These are phyloP conservation scores for Pedionomus torquatus DNA, from an alignment of 2,113 vertebrate species.

Conservation along the genomic window DNA sequence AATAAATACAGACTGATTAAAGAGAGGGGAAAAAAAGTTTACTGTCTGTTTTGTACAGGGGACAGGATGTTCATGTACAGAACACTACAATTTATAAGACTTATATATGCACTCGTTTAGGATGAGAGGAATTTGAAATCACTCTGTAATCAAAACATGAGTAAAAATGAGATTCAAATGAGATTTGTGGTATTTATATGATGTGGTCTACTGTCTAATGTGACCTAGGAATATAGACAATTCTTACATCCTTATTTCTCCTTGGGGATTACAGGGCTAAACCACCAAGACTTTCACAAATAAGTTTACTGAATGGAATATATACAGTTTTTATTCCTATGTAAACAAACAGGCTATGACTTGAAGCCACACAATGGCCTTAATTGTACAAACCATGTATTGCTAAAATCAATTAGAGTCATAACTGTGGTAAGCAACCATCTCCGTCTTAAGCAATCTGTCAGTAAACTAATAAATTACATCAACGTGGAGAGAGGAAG, in stretches of 20 bases:
- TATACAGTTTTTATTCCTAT: constrained; percentile 58
- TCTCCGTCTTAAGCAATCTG: constrained; percentile 67
- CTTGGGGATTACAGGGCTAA: constrained; percentile 1
- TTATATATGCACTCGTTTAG: neutral
- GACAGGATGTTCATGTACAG: neutral
- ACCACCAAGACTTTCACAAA: constrained; percentile 45
- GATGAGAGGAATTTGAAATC: neutral
- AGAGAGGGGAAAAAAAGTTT: neutral
- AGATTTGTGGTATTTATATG: constrained; percentile 24
- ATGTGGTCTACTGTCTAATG: constrained; percentile 8
- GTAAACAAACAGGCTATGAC: constrained; percentile 72
- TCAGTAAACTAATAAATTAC: constrained; percentile 75
- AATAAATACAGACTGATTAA: neutral
- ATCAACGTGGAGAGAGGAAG: constrained; percentile 3
- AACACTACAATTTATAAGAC: neutral
- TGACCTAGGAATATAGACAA: neutral
- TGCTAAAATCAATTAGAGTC: constrained; percentile 63
- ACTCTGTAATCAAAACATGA: constrained; percentile 1
- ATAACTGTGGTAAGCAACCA: constrained; percentile 45
- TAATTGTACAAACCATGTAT: constrained; percentile 64
- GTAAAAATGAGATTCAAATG: neutral
- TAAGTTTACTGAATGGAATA: constrained; percentile 54
- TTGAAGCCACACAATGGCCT: constrained; percentile 57
- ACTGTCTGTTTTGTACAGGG: neutral
- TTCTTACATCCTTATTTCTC: constrained; percentile 32